Base-by-base conservation (phyloP, 2,113 vertebrate genomes). In the Ochotona curzoniae region DNA sequence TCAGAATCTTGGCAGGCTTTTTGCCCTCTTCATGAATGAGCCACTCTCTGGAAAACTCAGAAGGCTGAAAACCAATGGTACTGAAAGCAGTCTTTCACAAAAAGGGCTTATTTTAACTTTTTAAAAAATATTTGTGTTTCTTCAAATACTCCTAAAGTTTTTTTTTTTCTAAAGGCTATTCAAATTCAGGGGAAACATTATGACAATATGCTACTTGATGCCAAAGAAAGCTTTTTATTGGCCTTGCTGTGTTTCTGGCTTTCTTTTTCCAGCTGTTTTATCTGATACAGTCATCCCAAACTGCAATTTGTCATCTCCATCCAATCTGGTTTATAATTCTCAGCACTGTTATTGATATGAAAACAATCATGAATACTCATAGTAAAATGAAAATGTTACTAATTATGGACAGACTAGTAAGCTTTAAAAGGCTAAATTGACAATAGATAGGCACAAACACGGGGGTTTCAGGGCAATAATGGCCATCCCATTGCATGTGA, bases 181-280 rank as follows among this genome's bases (percentile, higher is more conserved):
- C 95, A 94, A 44, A 57, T 89, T 95, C 83, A 38, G 87, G 75
- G 32, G 12, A 38, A 96, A 88, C 61, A 78, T 95, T 93, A 95
- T 80, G 74, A 95, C 87, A 97, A 95, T 93, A 93, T 76, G 87
- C 93, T 93, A 96, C 94, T 92, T 69, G 30, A 32, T 91, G 95
- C 90, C 92, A 97, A 97, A 96, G 70, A 70, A 76, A 96, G 78
- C 75, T 97, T 97, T 97, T 91, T 95, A 97, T 96, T 96, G 97
- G 97, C 93, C 94, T 95, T 95, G 75, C 70, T n/a, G 26, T 96
- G 66, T 90, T 92, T 95, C 94, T 83, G 90, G 96, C 85, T 97
- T 96, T 94, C 93, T 96, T 98, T 97, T 94, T 97, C 97, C 95
- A 95, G 96, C 96, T 96, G 96, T 95, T 96, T 73, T 57, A 95